phyloP scores from a whole-genome alignment of 2,113 vertebrate genomes.

The Narcine bancroftii region DNA sequence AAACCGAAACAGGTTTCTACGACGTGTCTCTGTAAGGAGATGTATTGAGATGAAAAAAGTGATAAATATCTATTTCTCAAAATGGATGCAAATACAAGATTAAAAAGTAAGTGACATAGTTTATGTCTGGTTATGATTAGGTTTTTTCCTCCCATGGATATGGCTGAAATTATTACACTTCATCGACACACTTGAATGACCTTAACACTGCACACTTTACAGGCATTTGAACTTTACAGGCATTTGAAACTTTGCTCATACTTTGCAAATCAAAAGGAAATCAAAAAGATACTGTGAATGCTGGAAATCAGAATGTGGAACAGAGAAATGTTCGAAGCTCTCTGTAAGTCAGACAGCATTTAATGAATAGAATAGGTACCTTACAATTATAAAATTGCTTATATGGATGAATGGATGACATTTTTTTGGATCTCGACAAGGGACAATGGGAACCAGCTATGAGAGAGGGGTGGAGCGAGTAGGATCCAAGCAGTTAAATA shows the following conservation, averaged over 20 bases:
- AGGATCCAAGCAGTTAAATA: no score
- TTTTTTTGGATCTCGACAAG: no score
- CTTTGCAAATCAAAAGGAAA: not conserved
- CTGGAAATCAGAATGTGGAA: no score
- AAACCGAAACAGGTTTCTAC: conserved; percentile 89
- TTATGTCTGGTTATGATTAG: not conserved
- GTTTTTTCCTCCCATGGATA: not conserved
- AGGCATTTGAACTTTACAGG: not conserved
- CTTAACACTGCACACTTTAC: not conserved
- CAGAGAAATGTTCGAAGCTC: no score
- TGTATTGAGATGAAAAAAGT: not conserved
- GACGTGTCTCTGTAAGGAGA: conserved; percentile 70
- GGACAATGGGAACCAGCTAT: no score
- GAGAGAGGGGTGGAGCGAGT: no score
- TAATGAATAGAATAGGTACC: not conserved
- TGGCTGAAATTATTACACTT: not conserved
- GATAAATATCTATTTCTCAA: not conserved
- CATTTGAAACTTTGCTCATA: no score
- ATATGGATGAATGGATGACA: not conserved
- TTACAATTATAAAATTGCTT: not conserved
- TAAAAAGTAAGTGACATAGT: not conserved
- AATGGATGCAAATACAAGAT: not conserved
- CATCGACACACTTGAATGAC: not conserved
- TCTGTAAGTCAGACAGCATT: no score
- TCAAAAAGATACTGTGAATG: no score